Conservation (phyloP, 2,888 invertebrate genomes). For the Ectropis crepuscularia region DNA sequence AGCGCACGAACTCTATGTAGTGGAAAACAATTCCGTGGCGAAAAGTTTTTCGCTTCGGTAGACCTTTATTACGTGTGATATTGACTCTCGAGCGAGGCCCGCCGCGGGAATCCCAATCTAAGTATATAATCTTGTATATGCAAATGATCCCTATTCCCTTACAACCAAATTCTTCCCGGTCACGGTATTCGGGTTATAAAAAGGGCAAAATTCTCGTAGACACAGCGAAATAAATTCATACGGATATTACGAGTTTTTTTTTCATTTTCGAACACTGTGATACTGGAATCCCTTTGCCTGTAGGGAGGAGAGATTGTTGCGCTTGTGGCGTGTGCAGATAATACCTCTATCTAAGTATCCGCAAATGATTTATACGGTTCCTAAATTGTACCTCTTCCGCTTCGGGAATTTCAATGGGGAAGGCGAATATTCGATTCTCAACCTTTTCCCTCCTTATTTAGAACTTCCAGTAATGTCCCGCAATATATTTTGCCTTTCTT, state of each 20-base stretch:
- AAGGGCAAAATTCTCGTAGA: slow-evolving; percentile 65
- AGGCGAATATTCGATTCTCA: slow-evolving; percentile 47
- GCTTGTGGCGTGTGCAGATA: slow-evolving; percentile 52
- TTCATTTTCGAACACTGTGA: slow-evolving; percentile 57
- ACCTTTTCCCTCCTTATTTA: slow-evolving; percentile 42
- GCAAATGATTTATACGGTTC: slow-evolving; percentile 54
- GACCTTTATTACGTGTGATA: slow-evolving; percentile 74
- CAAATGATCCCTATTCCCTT: slow-evolving; percentile 72
- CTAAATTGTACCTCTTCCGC: slow-evolving; percentile 48
- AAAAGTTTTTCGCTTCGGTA: slow-evolving; percentile 68
- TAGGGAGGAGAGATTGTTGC: slow-evolving; percentile 53
- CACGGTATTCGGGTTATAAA: slow-evolving; percentile 71
- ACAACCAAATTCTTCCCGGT: slow-evolving; percentile 72
- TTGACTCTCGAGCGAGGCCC: slow-evolving; percentile 66
- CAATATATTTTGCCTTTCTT: slow-evolving; percentile 24
- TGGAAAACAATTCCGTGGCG: slow-evolving; percentile 69
- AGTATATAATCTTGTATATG: slow-evolving; percentile 77
- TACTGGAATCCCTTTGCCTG: slow-evolving; percentile 52
- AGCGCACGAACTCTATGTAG: slow-evolving; percentile 57
- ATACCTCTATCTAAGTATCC: slow-evolving; percentile 51
- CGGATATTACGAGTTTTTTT: slow-evolving; percentile 54
- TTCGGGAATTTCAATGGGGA: slow-evolving; percentile 49
- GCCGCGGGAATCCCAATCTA: slow-evolving; percentile 61
- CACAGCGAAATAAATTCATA: slow-evolving; percentile 71
- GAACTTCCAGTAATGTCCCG: slow-evolving; percentile 29